These are phyloP conservation scores for Elegia similella DNA, from an alignment of 2,888 invertebrate genomes.

Conservation along the genomic window DNA sequence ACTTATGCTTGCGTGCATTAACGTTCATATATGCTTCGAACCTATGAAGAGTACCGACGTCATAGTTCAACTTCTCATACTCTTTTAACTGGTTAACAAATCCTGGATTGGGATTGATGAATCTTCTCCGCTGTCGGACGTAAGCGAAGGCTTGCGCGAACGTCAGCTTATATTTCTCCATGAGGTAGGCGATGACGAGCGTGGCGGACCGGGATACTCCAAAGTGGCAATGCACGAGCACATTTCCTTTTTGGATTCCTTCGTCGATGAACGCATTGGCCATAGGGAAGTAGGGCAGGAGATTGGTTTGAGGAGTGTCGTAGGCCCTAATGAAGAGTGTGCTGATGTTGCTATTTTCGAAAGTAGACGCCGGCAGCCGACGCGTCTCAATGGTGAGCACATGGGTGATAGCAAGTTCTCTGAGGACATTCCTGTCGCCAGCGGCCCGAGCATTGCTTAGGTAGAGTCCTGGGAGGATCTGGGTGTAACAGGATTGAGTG, in stretches of 20 bases:
- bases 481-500: conserved; percentile 66
- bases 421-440: conserved; percentile 54
- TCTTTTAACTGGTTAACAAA: conserved; percentile 96
- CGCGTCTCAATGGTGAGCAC: conserved; percentile 72
- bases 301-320: conserved; percentile 67
- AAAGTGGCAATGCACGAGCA: conserved; percentile 96
- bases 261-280: conserved; percentile 76
- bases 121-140: conserved; percentile 91
- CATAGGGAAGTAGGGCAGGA: conserved; percentile 74
- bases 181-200: conserved; percentile 96
- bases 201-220: conserved; percentile 97
- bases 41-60: conserved; percentile 56
- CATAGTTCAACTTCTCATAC: conserved; percentile 61
- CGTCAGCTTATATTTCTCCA: conserved; percentile 91
- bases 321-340: conserved; percentile 74
- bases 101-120: conserved; percentile 97
- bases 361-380: conserved; percentile 61
- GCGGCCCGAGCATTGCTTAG: conserved; percentile 73
- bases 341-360: conserved; percentile 57
- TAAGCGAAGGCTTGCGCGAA: conserved; percentile 93
- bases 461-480: conserved; percentile 66
- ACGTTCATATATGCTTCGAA: conserved; percentile 67
- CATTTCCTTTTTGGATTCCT: conserved; percentile 84
- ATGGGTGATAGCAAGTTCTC: conserved; percentile 69
- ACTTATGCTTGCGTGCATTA: conserved; percentile 62